These are phyloP conservation scores for Eulacestoma nigropectus DNA, from an alignment of 2,113 vertebrate species.

Conservation along the genomic window DNA sequence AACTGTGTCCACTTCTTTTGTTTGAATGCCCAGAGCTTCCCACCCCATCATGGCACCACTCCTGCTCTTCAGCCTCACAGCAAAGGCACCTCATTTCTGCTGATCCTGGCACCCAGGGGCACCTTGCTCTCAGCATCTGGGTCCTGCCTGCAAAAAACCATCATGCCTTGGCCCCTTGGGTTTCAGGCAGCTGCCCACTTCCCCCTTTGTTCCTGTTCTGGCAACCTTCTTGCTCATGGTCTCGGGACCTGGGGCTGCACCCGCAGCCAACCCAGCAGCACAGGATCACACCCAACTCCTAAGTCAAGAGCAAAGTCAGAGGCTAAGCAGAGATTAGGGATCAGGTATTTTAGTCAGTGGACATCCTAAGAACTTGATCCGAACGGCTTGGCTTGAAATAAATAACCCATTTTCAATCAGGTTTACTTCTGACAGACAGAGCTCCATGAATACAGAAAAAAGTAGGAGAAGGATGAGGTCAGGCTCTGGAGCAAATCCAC, in stretches of 20 bases:
- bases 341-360: slow-evolving; percentile 17
- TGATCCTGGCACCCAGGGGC: background rate
- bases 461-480: background rate
- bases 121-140: background rate
- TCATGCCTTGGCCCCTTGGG: fast-evolving
- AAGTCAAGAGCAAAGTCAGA: slow-evolving; percentile 16
- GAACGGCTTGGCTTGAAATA: slow-evolving; percentile 26
- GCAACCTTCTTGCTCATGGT: background rate
- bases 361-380: slow-evolving; percentile 38
- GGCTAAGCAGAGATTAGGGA: slow-evolving; percentile 50
- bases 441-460: background rate
- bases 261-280: fast-evolving
- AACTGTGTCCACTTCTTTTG: slow-evolving; percentile 13
- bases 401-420: background rate
- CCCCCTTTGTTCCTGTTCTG: background rate
- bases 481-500: background rate
- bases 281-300: background rate
- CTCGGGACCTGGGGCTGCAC: background rate
- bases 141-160: background rate
- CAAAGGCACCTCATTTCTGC: background rate
- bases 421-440: background rate
- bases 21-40: background rate
- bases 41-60: fast-evolving
- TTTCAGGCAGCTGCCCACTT: background rate
- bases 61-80: background rate